Percentiles rank a stretch among this genome's conserved stretches.
Evolutionary conservation across 2,888 invertebrate species (phyloP).

Genomic region (Dorcus hopei): DNA sequence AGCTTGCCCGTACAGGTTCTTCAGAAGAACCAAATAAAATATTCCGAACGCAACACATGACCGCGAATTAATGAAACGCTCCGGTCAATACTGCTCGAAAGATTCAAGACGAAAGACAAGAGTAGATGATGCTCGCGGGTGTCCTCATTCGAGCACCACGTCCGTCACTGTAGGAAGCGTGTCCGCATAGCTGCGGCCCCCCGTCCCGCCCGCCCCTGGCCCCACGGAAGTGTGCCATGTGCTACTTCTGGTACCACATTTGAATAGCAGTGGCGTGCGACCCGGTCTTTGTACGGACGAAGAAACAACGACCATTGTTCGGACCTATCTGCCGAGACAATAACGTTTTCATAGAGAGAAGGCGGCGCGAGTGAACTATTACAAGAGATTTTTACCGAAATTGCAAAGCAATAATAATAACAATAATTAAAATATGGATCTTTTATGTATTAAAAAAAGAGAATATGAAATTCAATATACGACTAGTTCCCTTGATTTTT

Average conservation of each 20-base stretch:
- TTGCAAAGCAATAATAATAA: no score
- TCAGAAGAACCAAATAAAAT: neutral
- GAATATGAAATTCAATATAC: no score
- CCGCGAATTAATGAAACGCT: neutral
- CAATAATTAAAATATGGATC: no score
- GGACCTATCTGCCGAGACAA: neutral
- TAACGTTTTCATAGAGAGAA: neutral
- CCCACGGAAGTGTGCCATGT: constrained; percentile 42
- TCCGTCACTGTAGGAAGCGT: constrained; percentile 48
- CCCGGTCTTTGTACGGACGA: neutral
- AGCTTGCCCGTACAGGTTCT: neutral
- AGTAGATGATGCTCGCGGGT: constrained; percentile 30
- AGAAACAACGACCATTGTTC: neutral
- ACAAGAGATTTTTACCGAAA: neutral
- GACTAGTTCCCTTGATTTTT: no score
- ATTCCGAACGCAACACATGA: neutral
- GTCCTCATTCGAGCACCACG: constrained; percentile 44
- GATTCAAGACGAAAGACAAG: constrained; percentile 4
- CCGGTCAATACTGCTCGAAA: neutral
- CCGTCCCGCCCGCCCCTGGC: constrained; percentile 25
- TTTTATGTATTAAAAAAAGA: no score
- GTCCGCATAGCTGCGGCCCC: constrained; percentile 41
- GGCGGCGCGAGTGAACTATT: neutral
- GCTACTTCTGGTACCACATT: constrained; percentile 39
- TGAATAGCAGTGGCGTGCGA: constrained; percentile 38